Percentiles rank a stretch among this genome's conserved stretches.
Conservation (phyloP, 2,797 vertebrate species). For the Lepilemur ruficaudatus region DNA sequence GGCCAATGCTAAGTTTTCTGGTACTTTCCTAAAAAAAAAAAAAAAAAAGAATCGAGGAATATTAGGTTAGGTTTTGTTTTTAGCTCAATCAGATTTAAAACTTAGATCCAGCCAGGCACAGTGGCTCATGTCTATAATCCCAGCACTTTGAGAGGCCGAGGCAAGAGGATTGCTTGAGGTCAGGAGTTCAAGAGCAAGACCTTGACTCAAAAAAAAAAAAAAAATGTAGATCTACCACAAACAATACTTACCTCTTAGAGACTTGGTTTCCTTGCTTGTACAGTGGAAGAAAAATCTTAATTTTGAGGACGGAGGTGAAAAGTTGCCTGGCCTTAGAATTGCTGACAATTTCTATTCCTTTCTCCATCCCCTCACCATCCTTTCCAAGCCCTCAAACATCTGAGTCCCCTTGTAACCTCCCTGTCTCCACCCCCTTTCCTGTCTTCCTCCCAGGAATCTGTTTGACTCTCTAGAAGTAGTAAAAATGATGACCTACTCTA, state of each 20-base stretch:
- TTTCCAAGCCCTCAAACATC: neutral
- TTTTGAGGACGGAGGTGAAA: neutral
- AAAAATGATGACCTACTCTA: neutral
- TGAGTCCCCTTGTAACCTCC: neutral
- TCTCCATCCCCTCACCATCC: neutral
- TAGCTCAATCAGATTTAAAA: neutral
- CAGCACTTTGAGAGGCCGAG: neutral
- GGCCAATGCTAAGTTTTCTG: neutral
- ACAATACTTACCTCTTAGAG: neutral
- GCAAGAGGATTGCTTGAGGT: neutral
- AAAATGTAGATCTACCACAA: neutral
- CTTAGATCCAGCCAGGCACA: neutral
- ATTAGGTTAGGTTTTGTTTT: neutral
- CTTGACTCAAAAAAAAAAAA: neutral
- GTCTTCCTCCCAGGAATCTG: neutral
- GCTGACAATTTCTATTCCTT: accelerated
- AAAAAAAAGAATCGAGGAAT: neutral
- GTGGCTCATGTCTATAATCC: neutral
- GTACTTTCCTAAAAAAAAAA: neutral
- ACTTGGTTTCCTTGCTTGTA: neutral
- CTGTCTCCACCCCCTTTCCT: neutral
- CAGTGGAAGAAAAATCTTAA: neutral
- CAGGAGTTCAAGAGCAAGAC: neutral
- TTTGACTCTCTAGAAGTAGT: neutral
- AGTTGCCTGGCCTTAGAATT: neutral